Base-by-base conservation (phyloP, 1,140 invertebrate genomes). In the Archegozetes longisetosus region DNA sequence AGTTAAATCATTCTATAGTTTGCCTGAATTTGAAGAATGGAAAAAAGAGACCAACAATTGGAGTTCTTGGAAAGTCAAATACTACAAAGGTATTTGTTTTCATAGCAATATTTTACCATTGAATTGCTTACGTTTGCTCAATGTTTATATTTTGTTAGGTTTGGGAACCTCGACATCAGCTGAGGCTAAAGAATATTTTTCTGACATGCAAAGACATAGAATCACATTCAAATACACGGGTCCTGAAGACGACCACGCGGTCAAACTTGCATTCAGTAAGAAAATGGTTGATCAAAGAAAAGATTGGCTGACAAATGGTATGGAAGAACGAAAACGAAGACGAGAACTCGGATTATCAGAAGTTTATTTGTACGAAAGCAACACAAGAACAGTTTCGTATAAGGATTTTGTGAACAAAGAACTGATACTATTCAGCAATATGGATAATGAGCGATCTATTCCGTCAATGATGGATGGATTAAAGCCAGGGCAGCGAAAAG, bases 21-120 rank as follows among this genome's bases (percentile, higher is more conserved):
- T 99, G 63, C 95, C 96, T 0, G 96, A 99, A 74, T 98, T 97
- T 74, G 88, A 97, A 64, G 90, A 94, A 71, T 99, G 96, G 96
- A 94, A 95, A 68, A 76, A 76, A 23, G 81, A 82, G 64, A 97
- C 87, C 1, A 78, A 84, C n/a, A 92, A 97, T 72, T 88, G 86
- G 80, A 83, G 90, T 69, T 89, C 84, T 0, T 99, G 84, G 72
- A 86, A 84, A 71, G 84, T 97, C 73, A 99, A 99, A 77, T 99
- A 97, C 84, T 96, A 96, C 87, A 96, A 96, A 86, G 55, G 55
- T 57, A 57, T 25, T 47, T 57, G n/a, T n/a, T 57, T 47, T 57
- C 46, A 47, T 57, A 47, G 3, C 3, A 47, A n/a, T 14, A 3
- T 47, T 14, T 14, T 13, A 50, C 13, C 14, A 2, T 50, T 2